Conservation (phyloP, 2,888 invertebrate species). For the Pachycephus smyrnensis region DNA sequence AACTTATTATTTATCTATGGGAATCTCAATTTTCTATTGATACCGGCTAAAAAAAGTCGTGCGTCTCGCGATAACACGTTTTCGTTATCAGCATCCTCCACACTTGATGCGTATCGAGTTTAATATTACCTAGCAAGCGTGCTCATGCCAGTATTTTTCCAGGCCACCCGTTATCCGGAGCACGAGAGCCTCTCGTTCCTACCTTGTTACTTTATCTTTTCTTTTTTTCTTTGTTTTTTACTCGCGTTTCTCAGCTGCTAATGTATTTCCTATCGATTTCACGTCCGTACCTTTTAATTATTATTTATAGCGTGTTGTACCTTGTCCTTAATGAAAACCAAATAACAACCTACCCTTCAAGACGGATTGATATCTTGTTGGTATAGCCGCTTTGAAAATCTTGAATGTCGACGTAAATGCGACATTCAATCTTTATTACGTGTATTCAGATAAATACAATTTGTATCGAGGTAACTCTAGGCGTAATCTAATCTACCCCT, state of each 20-base stretch:
- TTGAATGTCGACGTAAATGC: background rate
- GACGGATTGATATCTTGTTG: background rate
- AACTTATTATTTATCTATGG: background rate
- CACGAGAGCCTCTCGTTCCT: conserved; percentile 15
- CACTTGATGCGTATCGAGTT: background rate
- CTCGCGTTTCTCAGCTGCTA: conserved; percentile 30
- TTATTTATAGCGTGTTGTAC: conserved; percentile 27
- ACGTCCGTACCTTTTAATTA: conserved; percentile 37
- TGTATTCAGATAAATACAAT: background rate
- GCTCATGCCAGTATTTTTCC: conserved; percentile 8
- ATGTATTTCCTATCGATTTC: conserved; percentile 46
- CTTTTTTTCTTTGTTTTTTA: conserved; percentile 8
- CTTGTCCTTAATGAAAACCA: conserved; percentile 28
- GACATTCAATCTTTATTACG: background rate
- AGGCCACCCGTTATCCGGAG: conserved; percentile 22
- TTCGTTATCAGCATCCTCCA: background rate
- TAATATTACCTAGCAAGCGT: background rate
- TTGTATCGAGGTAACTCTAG: background rate
- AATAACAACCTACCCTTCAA: conserved; percentile 17
- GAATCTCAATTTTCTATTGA: background rate
- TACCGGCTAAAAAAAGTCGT: background rate
- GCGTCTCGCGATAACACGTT: background rate
- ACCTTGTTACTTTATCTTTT: conserved; percentile 23
- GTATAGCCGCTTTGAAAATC: background rate
- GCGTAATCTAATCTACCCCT: background rate